Conservation (phyloP, 2,888 invertebrate species). For the Dasysyrphus tricinctus region DNA sequence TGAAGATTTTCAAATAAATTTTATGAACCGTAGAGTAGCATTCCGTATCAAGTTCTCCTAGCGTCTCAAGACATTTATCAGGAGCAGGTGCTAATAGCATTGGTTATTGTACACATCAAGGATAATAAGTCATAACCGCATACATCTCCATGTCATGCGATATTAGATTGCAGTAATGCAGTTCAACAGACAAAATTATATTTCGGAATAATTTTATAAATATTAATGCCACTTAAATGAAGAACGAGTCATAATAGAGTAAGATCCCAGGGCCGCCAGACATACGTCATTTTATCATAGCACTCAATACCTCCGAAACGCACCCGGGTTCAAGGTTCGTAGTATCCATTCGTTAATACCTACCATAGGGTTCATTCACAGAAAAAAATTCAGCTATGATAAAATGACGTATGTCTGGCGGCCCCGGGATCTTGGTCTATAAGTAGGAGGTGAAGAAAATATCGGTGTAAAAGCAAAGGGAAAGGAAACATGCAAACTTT, state of each 20-base stretch:
- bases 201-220: slow-evolving; percentile 8
- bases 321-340: too few species aligned
- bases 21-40: background rate
- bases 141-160: background rate
- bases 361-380: too few species aligned
- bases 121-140: background rate
- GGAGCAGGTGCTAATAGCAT: background rate
- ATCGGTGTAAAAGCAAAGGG: slow-evolving; percentile 1
- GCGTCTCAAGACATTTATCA: background rate
- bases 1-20: background rate
- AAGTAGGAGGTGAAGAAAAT: slow-evolving; percentile 5
- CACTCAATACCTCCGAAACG: too few species aligned
- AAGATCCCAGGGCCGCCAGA: too few species aligned
- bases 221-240: background rate
- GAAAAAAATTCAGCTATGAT: too few species aligned
- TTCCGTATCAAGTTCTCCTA: background rate
- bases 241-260: background rate
- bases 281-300: too few species aligned
- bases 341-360: too few species aligned
- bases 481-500: slow-evolving; percentile 1
- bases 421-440: too few species aligned
- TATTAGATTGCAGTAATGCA: slow-evolving; percentile 11
- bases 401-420: too few species aligned
- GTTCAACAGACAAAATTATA: slow-evolving; percentile 14
- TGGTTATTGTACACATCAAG: background rate